A percentile compares a stretch with the other conserved stretches of the same genome.
Evolutionary conservation across 2,888 invertebrate genomes (phyloP).

Genomic region (Odontocerum albicorne): DNA sequence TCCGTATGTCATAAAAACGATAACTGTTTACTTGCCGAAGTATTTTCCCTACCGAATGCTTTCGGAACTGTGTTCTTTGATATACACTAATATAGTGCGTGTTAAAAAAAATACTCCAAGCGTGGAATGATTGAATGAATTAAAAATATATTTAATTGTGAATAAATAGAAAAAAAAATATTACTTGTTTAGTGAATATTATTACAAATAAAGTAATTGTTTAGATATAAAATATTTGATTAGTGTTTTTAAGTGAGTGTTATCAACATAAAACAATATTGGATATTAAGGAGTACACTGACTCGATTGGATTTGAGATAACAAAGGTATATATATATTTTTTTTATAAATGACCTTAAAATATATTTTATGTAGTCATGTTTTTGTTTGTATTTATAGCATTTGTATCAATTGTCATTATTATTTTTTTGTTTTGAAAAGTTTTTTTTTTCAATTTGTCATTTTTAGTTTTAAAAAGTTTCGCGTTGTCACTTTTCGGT

Average conservation of each 20-base stretch:
- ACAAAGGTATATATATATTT: constrained; percentile 11
- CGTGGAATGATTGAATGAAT: too few species aligned
- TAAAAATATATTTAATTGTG: too few species aligned
- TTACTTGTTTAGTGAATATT: constrained; percentile 4
- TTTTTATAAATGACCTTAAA: too few species aligned
- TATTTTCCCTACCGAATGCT: constrained; percentile 4
- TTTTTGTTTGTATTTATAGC: too few species aligned
- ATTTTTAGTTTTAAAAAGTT: too few species aligned
- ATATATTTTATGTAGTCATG: too few species aligned
- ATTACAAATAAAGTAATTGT: constrained; percentile 9
- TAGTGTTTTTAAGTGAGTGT: constrained; percentile 6
- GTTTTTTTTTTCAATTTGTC: too few species aligned
- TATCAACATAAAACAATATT: constrained; percentile 4
- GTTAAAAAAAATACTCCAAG: too few species aligned
- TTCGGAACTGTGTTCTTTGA: not conserved
- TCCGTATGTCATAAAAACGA: constrained; percentile 18
- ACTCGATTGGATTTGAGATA: constrained; percentile 12
- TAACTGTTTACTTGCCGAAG: constrained; percentile 13
- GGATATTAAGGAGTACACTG: constrained; percentile 5
- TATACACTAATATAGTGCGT: constrained; percentile 16
- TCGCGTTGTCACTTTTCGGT: too few species aligned
- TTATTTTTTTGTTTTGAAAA: too few species aligned
- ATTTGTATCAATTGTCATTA: too few species aligned
- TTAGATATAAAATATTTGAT: constrained; percentile 6
- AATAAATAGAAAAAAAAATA: constrained; percentile 1